Base-by-base conservation (phyloP, 2,888 invertebrate species). In the Apeira syringaria region DNA sequence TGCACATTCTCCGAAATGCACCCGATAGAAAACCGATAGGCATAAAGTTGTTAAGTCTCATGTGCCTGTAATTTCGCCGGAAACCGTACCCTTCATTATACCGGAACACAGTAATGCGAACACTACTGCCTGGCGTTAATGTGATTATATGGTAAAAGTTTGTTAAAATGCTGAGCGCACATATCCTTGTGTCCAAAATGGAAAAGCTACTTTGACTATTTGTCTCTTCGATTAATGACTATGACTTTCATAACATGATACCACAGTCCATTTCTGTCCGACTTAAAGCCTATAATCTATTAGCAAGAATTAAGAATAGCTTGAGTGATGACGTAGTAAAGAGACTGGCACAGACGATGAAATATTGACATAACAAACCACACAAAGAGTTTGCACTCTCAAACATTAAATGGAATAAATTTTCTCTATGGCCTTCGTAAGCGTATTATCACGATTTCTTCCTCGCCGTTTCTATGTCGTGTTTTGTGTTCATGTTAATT, bases 331-430 rank as follows among this genome's bases (percentile, higher is more conserved):
- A 3, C 7, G 15, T 17, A 2, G 20, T 12, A 7, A 4, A 17
- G 18, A 32, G 15, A 24, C 22, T 4, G 18, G 12, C 10, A 31
- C 17, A n/a, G n/a, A 8, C 7, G 8, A 29, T 20, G 20, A 24
- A 13, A 40, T 34, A 33, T 22, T 11, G 7, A 15, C 6, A 2
- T 25, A 9, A 9, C 15, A 22, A 27, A 40, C 28, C 15, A 34
- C 25, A 34, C 34, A 34, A 34, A 26, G 17, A 17, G 24, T 2
- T 30, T n/a, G 2, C 17, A 25, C 32, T 39, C 26, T 26, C 26
- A 2, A 31, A 26, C 11, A 29, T 5, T 13, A 25, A 24, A 24
- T 9, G 8, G 4, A 29, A 29, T 34, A 27, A 3, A 13, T 17
- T 29, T 17, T 28, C 27, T 28, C 15, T 28, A 18, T 31, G 8